phyloP scores from a whole-genome alignment of 2,113 vertebrate species.

The Anhinga anhinga region DNA sequence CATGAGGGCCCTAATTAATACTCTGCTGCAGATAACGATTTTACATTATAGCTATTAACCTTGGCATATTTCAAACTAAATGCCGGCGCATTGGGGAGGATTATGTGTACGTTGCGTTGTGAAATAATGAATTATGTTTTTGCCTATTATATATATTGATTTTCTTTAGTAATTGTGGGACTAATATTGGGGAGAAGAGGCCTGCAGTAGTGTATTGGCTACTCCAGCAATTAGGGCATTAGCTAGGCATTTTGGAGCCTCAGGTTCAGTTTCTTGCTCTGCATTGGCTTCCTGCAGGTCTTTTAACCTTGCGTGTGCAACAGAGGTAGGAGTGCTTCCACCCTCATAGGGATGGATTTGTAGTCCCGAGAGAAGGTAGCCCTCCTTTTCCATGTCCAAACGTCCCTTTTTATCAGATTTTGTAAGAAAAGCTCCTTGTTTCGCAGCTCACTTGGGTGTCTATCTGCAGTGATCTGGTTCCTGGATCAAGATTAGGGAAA shows the following conservation, averaged over 20 bases:
- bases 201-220: background rate
- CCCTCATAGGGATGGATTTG: background rate
- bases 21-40: slow-evolving; percentile 48
- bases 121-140: slow-evolving; percentile 1
- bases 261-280: background rate
- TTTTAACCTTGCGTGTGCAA: background rate
- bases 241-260: background rate
- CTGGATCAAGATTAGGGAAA: background rate
- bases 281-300: background rate
- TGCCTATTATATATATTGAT: background rate
- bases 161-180: background rate
- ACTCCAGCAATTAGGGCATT: background rate
- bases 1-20: slow-evolving; percentile 57
- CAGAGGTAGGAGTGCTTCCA: background rate
- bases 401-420: background rate
- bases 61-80: slow-evolving; percentile 38
- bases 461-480: background rate
- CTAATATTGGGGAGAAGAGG: background rate
- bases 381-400: background rate
- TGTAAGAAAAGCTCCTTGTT: background rate
- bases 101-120: background rate
- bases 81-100: background rate
- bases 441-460: background rate
- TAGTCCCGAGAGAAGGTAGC: background rate
- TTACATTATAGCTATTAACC: slow-evolving; percentile 57